Evolutionary conservation across 2,113 vertebrate genomes (phyloP).

Genomic region (Bambusicola thoracicus): DNA sequence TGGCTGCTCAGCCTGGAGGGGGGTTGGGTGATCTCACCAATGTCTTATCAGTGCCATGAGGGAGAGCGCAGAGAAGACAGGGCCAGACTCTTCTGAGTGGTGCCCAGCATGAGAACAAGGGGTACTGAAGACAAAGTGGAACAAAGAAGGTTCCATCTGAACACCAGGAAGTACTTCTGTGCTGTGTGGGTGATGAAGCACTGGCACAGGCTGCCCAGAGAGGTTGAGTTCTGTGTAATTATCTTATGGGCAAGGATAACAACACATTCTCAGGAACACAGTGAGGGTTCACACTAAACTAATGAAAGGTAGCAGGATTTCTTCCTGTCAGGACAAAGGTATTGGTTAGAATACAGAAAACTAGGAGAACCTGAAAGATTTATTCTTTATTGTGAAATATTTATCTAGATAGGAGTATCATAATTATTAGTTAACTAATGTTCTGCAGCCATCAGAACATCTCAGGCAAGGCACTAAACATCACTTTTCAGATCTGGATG

Average conservation of each 20-base stretch:
- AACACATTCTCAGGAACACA: not conserved
- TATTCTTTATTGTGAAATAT: not conserved
- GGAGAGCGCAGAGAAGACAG: not conserved
- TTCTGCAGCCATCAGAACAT: not conserved
- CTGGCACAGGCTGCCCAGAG: not conserved
- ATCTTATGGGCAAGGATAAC: not conserved
- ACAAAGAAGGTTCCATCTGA: not conserved
- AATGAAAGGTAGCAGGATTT: not conserved
- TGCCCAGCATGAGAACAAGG: not conserved
- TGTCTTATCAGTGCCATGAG: not conserved
- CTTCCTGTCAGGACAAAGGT: accelerated
- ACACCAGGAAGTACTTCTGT: not conserved
- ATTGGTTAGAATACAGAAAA: not conserved
- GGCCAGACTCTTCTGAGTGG: not conserved
- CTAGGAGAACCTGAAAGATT: not conserved
- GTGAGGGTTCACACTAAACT: not conserved
- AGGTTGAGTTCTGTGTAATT: not conserved
- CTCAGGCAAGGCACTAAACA: not conserved
- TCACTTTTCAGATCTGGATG: not conserved
- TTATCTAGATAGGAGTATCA: accelerated
- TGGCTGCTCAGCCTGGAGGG: not conserved
- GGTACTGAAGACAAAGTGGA: not conserved
- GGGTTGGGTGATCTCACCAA: not conserved
- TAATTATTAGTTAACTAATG: not conserved
- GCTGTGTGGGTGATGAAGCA: not conserved